Evolutionary conservation across 2,888 invertebrate genomes (phyloP).

Genomic region (Drosophila atroscutellata): DNA sequence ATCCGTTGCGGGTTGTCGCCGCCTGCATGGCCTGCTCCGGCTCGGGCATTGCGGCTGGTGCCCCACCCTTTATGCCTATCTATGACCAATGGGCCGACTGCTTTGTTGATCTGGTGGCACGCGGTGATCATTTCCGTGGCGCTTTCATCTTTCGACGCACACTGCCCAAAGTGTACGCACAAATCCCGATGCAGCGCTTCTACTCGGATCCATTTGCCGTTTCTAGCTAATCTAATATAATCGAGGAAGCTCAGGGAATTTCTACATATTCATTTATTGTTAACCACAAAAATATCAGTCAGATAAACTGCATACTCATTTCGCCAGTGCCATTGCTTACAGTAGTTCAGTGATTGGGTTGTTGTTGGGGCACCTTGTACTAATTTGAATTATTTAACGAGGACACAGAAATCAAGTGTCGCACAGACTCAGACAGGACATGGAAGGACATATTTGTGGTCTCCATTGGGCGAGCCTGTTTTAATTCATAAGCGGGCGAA

Average conservation of each 20-base stretch:
- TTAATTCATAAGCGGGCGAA: conserved; percentile 25
- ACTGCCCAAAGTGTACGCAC: conserved; percentile 28
- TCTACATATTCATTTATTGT: background rate
- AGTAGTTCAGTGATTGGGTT: background rate
- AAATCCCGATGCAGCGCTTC: conserved; percentile 10
- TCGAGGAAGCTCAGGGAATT: background rate
- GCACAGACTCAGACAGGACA: conserved; percentile 18
- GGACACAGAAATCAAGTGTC: conserved; percentile 20
- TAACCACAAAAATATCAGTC: background rate
- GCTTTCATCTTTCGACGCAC: conserved; percentile 54
- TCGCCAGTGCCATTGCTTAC: conserved; percentile 1
- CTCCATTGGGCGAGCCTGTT: conserved; percentile 2
- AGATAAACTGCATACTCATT: background rate
- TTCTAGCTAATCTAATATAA: conserved; percentile 10
- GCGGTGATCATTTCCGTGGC: conserved; percentile 59
- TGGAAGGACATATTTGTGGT: conserved; percentile 30
- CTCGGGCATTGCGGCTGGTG: conserved; percentile 53
- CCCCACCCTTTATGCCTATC: conserved; percentile 65
- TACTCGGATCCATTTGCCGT: conserved; percentile 11
- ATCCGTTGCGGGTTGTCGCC: conserved; percentile 56
- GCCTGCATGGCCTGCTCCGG: conserved; percentile 65
- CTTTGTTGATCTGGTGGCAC: conserved; percentile 44
- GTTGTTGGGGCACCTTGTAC: conserved; percentile 21
- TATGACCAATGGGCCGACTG: conserved; percentile 62
- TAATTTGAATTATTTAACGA: conserved; percentile 54